phyloP scores from a whole-genome alignment of 92 coral and sea anemone species.

The Epizoanthus fatuus region DNA sequence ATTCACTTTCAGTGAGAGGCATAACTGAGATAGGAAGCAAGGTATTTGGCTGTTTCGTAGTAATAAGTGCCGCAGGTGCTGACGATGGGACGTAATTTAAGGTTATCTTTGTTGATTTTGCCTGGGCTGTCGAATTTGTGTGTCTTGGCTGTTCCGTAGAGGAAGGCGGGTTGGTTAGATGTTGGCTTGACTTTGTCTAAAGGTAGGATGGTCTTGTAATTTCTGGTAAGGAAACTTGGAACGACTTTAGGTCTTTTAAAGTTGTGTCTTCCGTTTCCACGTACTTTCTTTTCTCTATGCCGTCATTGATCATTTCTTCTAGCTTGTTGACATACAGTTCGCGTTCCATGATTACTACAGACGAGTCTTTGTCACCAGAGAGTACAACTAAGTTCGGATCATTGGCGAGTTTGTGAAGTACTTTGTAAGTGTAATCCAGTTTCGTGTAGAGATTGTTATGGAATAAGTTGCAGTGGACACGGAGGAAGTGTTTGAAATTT shows the following conservation, averaged over 20 bases:
- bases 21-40: no score
- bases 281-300: constrained; percentile 41
- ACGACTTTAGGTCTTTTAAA: constrained; percentile 38
- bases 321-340: constrained; percentile 31
- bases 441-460: constrained; percentile 20
- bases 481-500: constrained; percentile 50
- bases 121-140: neutral
- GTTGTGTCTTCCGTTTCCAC: constrained; percentile 44
- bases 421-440: constrained; percentile 45
- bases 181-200: constrained; percentile 30
- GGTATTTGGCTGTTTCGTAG: no score
- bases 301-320: constrained; percentile 45
- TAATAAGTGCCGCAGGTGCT: no score
- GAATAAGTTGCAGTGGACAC: constrained; percentile 29
- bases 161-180: constrained; percentile 25
- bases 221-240: constrained; percentile 38
- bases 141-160: constrained; percentile 29
- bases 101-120: no score
- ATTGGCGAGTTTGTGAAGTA: constrained; percentile 39
- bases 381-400: constrained; percentile 40
- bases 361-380: constrained; percentile 62
- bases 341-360: constrained; percentile 52
- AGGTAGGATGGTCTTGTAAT: constrained; percentile 41
- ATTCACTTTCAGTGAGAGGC: no score
- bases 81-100: no score